Conservation (phyloP, 2,113 vertebrate species). For the Pelusios castaneus region DNA sequence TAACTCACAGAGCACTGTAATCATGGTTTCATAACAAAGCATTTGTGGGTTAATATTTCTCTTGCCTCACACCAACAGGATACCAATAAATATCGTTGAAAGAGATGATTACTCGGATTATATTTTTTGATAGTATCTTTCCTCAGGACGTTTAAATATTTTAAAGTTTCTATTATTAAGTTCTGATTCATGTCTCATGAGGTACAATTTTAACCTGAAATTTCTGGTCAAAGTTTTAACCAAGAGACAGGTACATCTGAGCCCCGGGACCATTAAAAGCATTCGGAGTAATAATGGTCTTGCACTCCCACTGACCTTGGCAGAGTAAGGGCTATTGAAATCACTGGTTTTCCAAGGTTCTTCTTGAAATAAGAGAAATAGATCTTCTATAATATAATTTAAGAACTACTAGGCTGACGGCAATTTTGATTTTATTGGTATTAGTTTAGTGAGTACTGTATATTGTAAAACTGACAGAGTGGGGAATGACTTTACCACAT, state of each 20-base stretch:
- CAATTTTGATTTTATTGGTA: slow-evolving; percentile 58
- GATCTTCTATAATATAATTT: slow-evolving; percentile 41
- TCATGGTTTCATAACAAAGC: not conserved
- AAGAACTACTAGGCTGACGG: slow-evolving; percentile 43
- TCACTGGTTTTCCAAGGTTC: slow-evolving; percentile 3
- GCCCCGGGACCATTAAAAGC: not conserved
- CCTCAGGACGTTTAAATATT: not conserved
- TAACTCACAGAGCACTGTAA: not conserved
- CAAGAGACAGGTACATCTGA: not conserved
- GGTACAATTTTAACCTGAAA: not conserved
- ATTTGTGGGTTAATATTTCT: not conserved
- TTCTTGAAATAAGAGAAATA: slow-evolving; percentile 46
- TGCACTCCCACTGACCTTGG: slow-evolving; percentile 35
- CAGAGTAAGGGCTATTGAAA: slow-evolving; percentile 5
- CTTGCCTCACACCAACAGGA: not conserved
- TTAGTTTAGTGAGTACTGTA: slow-evolving; percentile 62
- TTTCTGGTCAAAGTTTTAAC: not conserved
- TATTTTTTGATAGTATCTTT: not conserved
- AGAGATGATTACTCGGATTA: not conserved
- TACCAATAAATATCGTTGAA: fast-evolving
- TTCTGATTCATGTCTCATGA: not conserved
- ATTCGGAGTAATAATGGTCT: not conserved
- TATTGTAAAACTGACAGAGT: slow-evolving; percentile 63
- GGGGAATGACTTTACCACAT: slow-evolving; percentile 57
- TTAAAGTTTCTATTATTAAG: not conserved